phyloP scores from a whole-genome alignment of 2,888 invertebrate species.

The Drosophila kuntzei region DNA sequence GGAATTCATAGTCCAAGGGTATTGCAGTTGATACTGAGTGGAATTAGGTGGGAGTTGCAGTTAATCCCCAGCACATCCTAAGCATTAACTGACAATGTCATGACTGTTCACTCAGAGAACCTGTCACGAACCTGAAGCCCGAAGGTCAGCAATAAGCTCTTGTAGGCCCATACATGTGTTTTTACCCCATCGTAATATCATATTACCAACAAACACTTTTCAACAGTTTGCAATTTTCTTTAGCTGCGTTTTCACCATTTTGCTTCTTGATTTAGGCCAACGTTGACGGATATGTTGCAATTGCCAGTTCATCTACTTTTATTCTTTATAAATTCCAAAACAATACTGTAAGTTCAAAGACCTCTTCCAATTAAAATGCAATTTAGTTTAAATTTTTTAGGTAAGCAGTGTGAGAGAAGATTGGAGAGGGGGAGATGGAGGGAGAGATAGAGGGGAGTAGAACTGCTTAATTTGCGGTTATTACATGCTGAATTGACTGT shows the following conservation, averaged over 20 bases:
- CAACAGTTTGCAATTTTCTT: constrained; percentile 15
- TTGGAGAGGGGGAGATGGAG: too few relatives aligned
- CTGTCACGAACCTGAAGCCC: constrained; percentile 33
- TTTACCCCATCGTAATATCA: constrained; percentile 39
- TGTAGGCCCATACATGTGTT: constrained; percentile 29
- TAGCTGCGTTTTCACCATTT: constrained; percentile 38
- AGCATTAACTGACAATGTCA: constrained; percentile 1
- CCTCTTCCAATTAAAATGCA: constrained; percentile 23
- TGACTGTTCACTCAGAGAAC: constrained; percentile 17
- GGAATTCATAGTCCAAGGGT: constrained; percentile 23
- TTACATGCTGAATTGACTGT: constrained; percentile 27
- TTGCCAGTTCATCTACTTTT: constrained; percentile 4
- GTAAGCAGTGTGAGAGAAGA: background rate
- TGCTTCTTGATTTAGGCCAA: constrained; percentile 32
- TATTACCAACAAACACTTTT: constrained; percentile 41
- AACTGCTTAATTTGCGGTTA: constrained; percentile 27
- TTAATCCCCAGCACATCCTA: background rate
- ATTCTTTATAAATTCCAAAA: constrained; percentile 1
- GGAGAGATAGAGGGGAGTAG: background rate
- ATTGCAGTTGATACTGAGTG: background rate
- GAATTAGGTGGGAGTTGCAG: background rate
- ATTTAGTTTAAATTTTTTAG: constrained; percentile 1
- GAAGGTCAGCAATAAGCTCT: constrained; percentile 50
- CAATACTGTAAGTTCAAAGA: constrained; percentile 45
- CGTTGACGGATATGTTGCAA: constrained; percentile 62